phyloP scores from a whole-genome alignment of 1,140 invertebrate species.

The Patella vulgata region DNA sequence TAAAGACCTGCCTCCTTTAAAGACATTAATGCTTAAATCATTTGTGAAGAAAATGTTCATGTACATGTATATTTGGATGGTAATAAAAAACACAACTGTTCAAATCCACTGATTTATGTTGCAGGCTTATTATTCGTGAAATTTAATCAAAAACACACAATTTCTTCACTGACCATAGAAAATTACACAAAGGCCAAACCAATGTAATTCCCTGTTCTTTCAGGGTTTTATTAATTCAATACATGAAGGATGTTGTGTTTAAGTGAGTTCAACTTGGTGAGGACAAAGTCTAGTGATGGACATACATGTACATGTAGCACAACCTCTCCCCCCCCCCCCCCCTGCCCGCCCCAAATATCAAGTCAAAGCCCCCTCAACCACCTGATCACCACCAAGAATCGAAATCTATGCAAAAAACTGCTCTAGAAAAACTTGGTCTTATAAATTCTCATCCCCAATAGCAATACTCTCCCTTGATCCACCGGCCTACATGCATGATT shows the following conservation, averaged over 20 bases:
- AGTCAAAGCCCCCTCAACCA: background rate
- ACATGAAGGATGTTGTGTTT: background rate
- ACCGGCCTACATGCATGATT: background rate
- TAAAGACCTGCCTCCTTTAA: too few relatives aligned
- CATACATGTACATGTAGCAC: background rate
- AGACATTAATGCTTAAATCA: too few relatives aligned
- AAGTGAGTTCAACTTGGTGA: background rate
- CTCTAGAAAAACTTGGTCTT: too few relatives aligned
- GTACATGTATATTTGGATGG: too few relatives aligned
- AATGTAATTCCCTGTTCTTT: background rate
- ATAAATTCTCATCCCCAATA: constrained; percentile 16
- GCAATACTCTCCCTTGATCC: constrained; percentile 15
- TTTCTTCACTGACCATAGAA: background rate
- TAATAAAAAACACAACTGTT: too few relatives aligned
- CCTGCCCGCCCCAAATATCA: background rate
- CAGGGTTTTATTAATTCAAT: background rate
- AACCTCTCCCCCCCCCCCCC: background rate
- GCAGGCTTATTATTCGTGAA: background rate
- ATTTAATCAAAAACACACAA: background rate
- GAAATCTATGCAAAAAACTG: background rate
- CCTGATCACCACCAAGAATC: constrained; percentile 12
- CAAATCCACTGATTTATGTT: too few relatives aligned
- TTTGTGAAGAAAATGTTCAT: too few relatives aligned
- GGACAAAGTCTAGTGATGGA: background rate
- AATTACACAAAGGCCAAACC: background rate